Evolutionary conservation across 2,113 vertebrate genomes (phyloP).

Genomic region (Solenodon paradoxus): DNA sequence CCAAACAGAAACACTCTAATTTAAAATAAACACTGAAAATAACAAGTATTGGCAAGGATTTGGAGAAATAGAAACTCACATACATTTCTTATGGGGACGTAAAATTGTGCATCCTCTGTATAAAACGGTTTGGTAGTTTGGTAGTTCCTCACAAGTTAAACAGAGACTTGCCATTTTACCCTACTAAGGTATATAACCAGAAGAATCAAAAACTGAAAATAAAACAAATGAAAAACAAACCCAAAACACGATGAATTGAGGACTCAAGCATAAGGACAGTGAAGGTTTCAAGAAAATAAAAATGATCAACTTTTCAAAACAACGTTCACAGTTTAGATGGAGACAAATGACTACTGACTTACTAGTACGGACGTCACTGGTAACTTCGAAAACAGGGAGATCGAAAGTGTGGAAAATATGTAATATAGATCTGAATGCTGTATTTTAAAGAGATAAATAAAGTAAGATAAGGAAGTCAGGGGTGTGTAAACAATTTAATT

Average conservation of each 20-base stretch:
- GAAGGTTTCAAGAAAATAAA: neutral
- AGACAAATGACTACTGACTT: no score
- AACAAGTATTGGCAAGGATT: neutral
- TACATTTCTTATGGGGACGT: neutral
- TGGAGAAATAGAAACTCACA: no score
- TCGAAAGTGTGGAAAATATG: no score
- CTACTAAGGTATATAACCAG: neutral
- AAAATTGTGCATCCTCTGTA: neutral
- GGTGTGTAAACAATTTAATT: no score
- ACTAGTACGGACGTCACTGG: no score
- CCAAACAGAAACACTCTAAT: neutral
- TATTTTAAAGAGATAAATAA: no score
- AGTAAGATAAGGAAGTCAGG: no score
- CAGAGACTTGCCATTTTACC: neutral
- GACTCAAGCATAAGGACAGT: neutral
- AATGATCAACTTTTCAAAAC: neutral
- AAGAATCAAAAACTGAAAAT: neutral
- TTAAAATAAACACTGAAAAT: neutral
- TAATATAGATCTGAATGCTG: no score
- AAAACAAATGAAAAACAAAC: neutral
- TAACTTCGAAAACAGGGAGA: no score
- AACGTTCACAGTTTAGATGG: no score
- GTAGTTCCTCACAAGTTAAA: neutral
- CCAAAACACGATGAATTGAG: neutral
- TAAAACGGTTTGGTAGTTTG: neutral